A percentile compares a stretch with the other conserved stretches of the same genome.
These are phyloP conservation scores for Alviniconcha marisindica DNA, from an alignment of 1,140 invertebrate species.

Conservation along the genomic window DNA sequence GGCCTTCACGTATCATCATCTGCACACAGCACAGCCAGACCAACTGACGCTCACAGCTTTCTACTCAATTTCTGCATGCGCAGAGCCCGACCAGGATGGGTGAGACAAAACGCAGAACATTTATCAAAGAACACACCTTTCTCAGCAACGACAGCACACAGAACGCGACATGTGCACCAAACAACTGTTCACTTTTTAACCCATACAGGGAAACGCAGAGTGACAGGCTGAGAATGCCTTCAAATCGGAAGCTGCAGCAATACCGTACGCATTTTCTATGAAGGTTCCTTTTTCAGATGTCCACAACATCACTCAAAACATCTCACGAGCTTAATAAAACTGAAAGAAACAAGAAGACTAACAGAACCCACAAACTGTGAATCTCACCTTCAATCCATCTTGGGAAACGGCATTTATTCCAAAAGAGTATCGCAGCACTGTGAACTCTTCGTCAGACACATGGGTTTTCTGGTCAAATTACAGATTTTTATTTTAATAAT, in stretches of 20 bases:
- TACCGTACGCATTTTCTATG: background rate
- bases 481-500: no score
- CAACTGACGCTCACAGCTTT: background rate
- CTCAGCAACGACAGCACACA: background rate
- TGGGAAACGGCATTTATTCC: slow-evolving; percentile 52
- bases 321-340: background rate
- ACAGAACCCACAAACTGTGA: slow-evolving; percentile 39
- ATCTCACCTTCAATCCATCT: slow-evolving; percentile 50
- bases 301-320: no score
- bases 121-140: background rate
- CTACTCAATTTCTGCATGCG: no score
- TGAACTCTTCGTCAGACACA: background rate
- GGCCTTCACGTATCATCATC: slow-evolving; percentile 2
- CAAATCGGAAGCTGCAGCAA: background rate
- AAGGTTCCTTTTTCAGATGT: no score
- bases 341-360: background rate
- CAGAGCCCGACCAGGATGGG: no score
- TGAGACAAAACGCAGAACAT: background rate
- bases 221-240: background rate
- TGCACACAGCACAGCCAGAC: background rate
- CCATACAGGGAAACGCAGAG: background rate
- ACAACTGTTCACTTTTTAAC: no score
- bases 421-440: slow-evolving; percentile 54
- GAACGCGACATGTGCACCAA: background rate
- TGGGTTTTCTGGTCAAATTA: background rate